Conservation (phyloP, 2,888 invertebrate species). For the Lissocephala sabroskyi region DNA sequence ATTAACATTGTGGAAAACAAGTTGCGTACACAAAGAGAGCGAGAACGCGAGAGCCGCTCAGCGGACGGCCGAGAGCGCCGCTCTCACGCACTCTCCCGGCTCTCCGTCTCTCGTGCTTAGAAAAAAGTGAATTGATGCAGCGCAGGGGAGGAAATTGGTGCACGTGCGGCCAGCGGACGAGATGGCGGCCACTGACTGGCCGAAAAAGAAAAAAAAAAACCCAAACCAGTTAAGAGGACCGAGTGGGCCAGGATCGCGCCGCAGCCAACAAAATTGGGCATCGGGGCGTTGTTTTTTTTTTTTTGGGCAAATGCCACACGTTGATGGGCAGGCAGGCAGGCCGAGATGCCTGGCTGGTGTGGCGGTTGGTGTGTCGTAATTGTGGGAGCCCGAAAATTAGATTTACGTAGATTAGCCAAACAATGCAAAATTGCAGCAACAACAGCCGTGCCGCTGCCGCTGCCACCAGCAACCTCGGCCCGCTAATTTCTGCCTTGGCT, state of each 20-base stretch:
- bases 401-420: slow-evolving; percentile 60
- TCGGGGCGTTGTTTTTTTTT: no score
- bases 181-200: no score
- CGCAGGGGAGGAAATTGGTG: slow-evolving; percentile 55
- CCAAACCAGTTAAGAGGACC: neutral
- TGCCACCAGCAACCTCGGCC: slow-evolving; percentile 15
- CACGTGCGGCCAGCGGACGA: slow-evolving; percentile 24
- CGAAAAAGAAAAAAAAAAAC: neutral
- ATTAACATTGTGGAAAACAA: slow-evolving; percentile 63
- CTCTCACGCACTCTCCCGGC: neutral
- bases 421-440: slow-evolving; percentile 54
- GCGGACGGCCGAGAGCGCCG: neutral
- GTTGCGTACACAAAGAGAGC: slow-evolving; percentile 38
- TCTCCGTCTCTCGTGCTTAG: slow-evolving; percentile 30
- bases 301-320: neutral
- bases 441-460: neutral
- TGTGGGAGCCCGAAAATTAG: slow-evolving; percentile 58
- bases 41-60: slow-evolving; percentile 9
- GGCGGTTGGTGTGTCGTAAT: slow-evolving; percentile 35
- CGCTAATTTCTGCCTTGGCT: no score
- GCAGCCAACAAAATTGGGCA: neutral
- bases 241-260: slow-evolving; percentile 3
- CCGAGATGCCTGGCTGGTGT: neutral
- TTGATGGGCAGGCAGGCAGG: slow-evolving; percentile 16
- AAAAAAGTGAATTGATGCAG: slow-evolving; percentile 57